phyloP scores from a whole-genome alignment of 2,113 vertebrate genomes.

The Corythaixoides concolor region DNA sequence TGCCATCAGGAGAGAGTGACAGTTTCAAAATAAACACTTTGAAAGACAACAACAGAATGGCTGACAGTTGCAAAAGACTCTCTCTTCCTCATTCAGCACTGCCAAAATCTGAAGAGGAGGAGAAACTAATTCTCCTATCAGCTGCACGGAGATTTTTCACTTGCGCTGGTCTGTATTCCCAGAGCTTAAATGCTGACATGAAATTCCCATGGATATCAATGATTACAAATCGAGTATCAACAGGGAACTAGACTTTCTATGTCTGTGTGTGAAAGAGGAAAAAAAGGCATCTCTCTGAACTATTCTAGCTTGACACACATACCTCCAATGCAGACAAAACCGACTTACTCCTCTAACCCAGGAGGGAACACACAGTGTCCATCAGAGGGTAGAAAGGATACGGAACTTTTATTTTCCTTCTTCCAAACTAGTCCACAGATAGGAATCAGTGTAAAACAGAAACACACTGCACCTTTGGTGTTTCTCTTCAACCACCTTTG shows the following conservation, averaged over 20 bases:
- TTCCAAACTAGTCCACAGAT: neutral
- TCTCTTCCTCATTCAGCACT: neutral
- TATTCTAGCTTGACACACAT: neutral
- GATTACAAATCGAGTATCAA: neutral
- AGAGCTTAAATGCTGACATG: neutral
- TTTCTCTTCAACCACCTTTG: neutral
- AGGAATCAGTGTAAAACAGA: neutral
- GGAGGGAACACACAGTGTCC: neutral
- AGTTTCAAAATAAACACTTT: constrained; percentile 1
- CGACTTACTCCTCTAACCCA: neutral
- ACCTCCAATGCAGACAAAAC: neutral
- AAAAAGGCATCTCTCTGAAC: neutral
- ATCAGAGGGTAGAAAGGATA: neutral
- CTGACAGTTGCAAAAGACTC: neutral
- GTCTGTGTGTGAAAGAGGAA: neutral
- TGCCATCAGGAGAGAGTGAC: neutral
- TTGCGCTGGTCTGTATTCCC: neutral
- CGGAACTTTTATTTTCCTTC: neutral
- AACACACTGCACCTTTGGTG: neutral
- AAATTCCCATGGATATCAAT: neutral
- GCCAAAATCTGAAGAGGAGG: neutral
- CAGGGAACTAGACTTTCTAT: neutral
- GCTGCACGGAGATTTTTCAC: neutral
- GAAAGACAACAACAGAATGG: neutral
- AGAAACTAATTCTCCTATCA: neutral